Conservation (phyloP, 2,888 invertebrate species). For the Ephialtes manifestator region DNA sequence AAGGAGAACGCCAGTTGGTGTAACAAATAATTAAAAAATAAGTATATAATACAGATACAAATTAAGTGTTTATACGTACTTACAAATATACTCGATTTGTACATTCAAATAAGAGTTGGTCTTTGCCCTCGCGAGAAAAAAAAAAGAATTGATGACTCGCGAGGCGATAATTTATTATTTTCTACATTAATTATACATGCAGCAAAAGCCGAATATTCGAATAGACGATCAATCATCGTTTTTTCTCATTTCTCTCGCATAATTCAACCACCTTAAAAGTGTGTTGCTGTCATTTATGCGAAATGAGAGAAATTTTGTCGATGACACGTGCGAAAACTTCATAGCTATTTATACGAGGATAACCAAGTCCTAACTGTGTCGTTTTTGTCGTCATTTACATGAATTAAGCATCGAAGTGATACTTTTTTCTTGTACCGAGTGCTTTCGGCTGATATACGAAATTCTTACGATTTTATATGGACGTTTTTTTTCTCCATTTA, state of each 20-base stretch:
- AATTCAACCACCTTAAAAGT: neutral
- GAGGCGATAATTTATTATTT: conserved; percentile 45
- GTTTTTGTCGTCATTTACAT: neutral
- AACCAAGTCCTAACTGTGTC: neutral
- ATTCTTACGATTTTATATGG: neutral
- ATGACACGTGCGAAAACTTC: neutral
- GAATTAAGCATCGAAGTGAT: neutral
- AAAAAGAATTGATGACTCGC: conserved; percentile 6
- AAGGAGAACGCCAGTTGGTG: neutral
- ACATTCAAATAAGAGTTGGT: conserved; percentile 11
- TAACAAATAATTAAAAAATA: neutral
- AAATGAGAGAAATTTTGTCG: conserved; percentile 7
- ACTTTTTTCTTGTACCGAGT: neutral
- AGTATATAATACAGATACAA: neutral
- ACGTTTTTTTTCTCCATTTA: conserved; percentile 13
- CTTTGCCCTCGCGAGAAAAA: conserved; percentile 3
- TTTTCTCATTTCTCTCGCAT: neutral
- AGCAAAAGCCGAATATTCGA: conserved; percentile 4
- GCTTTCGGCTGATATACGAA: neutral
- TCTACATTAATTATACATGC: conserved; percentile 24
- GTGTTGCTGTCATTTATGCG: neutral
- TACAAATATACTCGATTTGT: conserved; percentile 14
- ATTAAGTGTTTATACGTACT: neutral
- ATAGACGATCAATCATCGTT: neutral
- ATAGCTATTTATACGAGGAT: neutral